Conservation (phyloP, 2,113 vertebrate genomes). For the Balaenoptera acutorostrata region DNA sequence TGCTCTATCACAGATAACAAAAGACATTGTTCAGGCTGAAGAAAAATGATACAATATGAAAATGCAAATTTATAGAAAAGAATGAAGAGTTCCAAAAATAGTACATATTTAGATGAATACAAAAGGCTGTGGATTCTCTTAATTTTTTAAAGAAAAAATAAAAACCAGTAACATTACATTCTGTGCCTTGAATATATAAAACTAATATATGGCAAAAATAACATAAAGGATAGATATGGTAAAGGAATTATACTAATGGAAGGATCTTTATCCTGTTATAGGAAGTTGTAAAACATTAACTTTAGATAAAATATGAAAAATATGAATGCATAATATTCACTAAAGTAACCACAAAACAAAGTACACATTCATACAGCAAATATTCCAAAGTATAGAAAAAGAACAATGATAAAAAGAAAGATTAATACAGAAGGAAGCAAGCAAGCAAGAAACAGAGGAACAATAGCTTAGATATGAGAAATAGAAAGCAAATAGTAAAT, state of each 20-base stretch:
- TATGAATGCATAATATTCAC: not conserved
- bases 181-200: not conserved
- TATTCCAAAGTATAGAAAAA: not conserved
- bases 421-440: not conserved
- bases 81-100: not conserved
- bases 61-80: not conserved
- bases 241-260: not conserved
- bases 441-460: not conserved
- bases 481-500: not conserved
- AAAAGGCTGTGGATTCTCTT: not conserved
- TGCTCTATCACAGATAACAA: not conserved
- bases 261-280: not conserved
- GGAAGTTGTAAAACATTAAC: not conserved
- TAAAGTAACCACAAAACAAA: not conserved
- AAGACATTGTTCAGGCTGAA: not conserved
- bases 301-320: not conserved
- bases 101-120: not conserved
- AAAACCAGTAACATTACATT: not conserved
- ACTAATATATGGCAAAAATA: not conserved
- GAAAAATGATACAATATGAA: not conserved
- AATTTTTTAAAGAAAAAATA: not conserved
- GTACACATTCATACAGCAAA: not conserved
- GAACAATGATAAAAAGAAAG: not conserved
- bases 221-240: not conserved
- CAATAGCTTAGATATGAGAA: not conserved